Percentiles rank a stretch among this genome's conserved stretches.
phyloP scores from a whole-genome alignment of 2,888 invertebrate species.

The Pterobdella sp. region DNA sequence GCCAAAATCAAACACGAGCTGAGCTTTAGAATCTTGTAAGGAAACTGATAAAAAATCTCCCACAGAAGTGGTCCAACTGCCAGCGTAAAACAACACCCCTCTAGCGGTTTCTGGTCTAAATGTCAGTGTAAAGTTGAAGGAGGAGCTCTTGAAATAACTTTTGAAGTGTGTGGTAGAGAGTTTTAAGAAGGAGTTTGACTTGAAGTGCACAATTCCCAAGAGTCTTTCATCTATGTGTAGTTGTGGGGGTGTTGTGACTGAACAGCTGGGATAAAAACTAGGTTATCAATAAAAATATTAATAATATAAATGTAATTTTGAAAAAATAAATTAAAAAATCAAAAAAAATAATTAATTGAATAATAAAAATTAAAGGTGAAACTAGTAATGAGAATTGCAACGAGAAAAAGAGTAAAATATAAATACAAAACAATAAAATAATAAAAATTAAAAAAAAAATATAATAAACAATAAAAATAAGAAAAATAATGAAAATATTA shows the following conservation, averaged over 20 bases:
- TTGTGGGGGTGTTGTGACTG: no score
- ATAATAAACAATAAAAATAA: no score
- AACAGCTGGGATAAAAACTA: no score
- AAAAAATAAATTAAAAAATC: no score
- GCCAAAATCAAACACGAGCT: slow-evolving; percentile 81
- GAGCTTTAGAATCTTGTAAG: slow-evolving; percentile 69
- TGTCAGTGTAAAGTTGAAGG: slow-evolving; percentile 62
- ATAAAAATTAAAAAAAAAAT: no score
- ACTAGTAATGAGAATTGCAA: no score
- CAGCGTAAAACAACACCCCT: slow-evolving; percentile 72
- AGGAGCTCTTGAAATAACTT: slow-evolving; percentile 80
- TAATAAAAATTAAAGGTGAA: background rate
- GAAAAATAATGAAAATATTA: no score
- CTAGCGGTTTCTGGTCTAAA: slow-evolving; percentile 64
- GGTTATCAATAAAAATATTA: no score
- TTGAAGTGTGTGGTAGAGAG: slow-evolving; percentile 75
- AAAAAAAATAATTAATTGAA: no score
- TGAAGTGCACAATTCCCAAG: slow-evolving; percentile 68
- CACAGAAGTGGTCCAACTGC: slow-evolving; percentile 74
- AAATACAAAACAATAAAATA: no score
- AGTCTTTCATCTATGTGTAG: background rate
- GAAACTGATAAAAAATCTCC: slow-evolving; percentile 81
- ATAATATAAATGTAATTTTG: no score
- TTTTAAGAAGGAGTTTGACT: slow-evolving; percentile 82
- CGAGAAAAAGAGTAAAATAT: no score